Evolutionary conservation across 37 sponge, comb jelly and placozoan species (phyloP), one percentile per base, ranked within the genome.

Genomic region (Mnemiopsis leidyi): DNA sequence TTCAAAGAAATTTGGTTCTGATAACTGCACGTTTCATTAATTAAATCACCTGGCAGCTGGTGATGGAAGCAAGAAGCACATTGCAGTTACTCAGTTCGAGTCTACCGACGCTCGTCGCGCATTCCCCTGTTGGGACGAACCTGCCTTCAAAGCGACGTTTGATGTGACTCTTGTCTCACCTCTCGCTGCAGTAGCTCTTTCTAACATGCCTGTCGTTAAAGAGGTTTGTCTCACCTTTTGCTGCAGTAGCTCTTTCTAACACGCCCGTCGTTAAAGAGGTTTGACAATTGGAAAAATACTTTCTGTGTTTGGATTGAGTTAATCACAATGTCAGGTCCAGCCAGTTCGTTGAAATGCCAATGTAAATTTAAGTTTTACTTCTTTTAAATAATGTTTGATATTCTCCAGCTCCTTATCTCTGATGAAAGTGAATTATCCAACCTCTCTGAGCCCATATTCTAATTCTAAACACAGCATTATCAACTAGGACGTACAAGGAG

Each of bases 61-160:
- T 16, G 95, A 95, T 71, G 96, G 95, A 76, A 68, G 95, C 9
- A 95, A 93, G 30, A 16, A 79, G 2, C 23, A 1, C 30, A 94
- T 92, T 29, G 97, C 95, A 69, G 96, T 95, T 20, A 97, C 97
- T 36, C 97, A 97, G 93, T 97, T 97, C 93, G 97, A 97, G 96
- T 76, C 99, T 28, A 94, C 96, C 32, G 99, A 98, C 95, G 99
- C 99, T n/a, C 76, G 99, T 0, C 92, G 96, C 30, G 99, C 99
- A 35, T 82, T 98, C 38, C 99, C 99, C 21, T 98, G 99, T 68
- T 98, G 99, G 99, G 99, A 98, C 79, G 99, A 98, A 69, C 99
- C 99, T 23, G 95, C 96, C 23, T 94, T 93, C 73, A 98, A 98
- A 92, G 97, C 99, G 1, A 96, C 99, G 7, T 98, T 97, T 94